Conservation (phyloP, 2,888 invertebrate species). For the Eilema sororculum region DNA sequence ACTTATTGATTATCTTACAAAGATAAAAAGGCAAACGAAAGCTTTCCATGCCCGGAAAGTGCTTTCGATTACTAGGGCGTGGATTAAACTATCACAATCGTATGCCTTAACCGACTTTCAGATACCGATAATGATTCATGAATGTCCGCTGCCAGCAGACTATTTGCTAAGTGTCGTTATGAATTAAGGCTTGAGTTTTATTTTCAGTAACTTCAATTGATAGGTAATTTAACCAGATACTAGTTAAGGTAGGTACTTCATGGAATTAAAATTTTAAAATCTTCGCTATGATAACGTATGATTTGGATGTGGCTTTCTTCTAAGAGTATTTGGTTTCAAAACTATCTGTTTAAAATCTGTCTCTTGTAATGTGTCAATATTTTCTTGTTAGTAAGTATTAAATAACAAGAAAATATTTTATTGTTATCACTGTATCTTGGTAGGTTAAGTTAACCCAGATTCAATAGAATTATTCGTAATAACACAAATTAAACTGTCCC, state of each 20-base stretch:
- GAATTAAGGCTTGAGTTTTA: background rate
- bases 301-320: too few relatives aligned
- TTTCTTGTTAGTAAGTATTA: too few relatives aligned
- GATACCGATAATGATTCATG: background rate
- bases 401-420: too few relatives aligned
- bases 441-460: too few relatives aligned
- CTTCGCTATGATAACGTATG: too few relatives aligned
- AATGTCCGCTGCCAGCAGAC: background rate
- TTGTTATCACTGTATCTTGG: too few relatives aligned
- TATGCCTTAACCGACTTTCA: background rate
- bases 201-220: background rate
- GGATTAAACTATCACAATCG: slow-evolving; percentile 17
- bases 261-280: too few relatives aligned
- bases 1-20: background rate
- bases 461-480: too few relatives aligned
- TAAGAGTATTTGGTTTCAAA: too few relatives aligned
- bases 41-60: slow-evolving; percentile 45
- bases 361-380: too few relatives aligned
- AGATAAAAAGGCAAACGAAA: slow-evolving; percentile 10
- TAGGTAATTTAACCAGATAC: background rate
- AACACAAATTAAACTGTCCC: too few relatives aligned
- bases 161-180: background rate
- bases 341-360: too few relatives aligned
- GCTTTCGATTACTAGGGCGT: slow-evolving; percentile 44
- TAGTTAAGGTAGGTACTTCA: background rate